Evolutionary conservation across 64 coral and sea anemone genomes (phyloP), one percentile per base, ranked within the genome.

Genomic region (Dendronephthya gigantea): DNA sequence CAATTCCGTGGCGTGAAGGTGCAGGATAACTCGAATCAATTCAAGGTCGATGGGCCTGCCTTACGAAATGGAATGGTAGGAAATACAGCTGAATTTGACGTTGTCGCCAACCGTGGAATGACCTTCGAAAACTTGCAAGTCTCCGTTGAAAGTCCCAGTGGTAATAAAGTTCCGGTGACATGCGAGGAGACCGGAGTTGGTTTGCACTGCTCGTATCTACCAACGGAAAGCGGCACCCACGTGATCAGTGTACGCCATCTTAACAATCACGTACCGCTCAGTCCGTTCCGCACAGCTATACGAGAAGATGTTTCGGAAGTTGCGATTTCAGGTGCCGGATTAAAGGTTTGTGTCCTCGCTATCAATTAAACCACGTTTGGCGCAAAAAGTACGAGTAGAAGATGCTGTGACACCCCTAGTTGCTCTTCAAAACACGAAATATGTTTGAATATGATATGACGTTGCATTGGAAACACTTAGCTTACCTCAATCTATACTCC

Each of bases 1-100:
- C 92, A 93, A 68, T 98, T 98, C 31, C 95, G 90, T 50, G 89
- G 87, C 7, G 89, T 83, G 0, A 84, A 89, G 41, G 86, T 98
- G 11, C 86, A 85, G 16, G 93, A 92, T 52, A 92, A 91, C 13
- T 89, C 95, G 14, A 82, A 86, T 14, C 37, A 83, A 40, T 98
- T 93, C 72, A 92, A 83, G 12, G 95, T 92, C 32, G 95, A 98
- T 11, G 95, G 95, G 0, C 70, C 85, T 30, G 92, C 92, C 2
- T 82, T 98, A 19, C 89, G 92, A 38, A 85, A 91, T 33, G 95
- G 89, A 45, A 89, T 87, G 27, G 33, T 85, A 34, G 95, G 95
- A 2, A 98, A 90, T 47, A 51, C 82, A 19, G 83, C 92, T 0
- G 95, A 98, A 68, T 98, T 98, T 81, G 56, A 85, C 8, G 81